Percentiles rank a stretch among this genome's conserved stretches.
These are phyloP conservation scores for Dreissena polymorpha DNA, from an alignment of 1,140 invertebrate genomes.

Conservation along the genomic window DNA sequence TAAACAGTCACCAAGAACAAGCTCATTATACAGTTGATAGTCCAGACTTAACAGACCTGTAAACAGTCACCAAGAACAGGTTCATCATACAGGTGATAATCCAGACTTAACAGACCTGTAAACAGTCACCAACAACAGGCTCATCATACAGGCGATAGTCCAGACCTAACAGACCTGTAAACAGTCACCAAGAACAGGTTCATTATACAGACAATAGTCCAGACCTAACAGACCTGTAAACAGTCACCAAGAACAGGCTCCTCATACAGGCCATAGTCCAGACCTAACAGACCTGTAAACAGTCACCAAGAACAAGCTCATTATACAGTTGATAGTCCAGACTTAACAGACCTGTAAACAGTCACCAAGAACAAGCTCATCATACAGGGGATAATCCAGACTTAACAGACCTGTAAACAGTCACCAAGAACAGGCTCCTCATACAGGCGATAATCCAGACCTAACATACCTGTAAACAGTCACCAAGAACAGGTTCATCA, in stretches of 20 bases:
- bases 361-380: slow-evolving; percentile 91
- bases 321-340: slow-evolving; percentile 88
- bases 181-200: slow-evolving; percentile 94
- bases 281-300: slow-evolving; percentile 76
- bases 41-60: slow-evolving; percentile 79
- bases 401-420: slow-evolving; percentile 81
- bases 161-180: slow-evolving; percentile 58
- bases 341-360: slow-evolving; percentile 81
- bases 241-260: slow-evolving; percentile 94
- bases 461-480: slow-evolving; percentile 82
- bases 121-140: slow-evolving; percentile 94
- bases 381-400: slow-evolving; percentile 87
- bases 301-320: slow-evolving; percentile 92
- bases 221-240: slow-evolving; percentile 59
- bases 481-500: slow-evolving; percentile 91
- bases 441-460: slow-evolving; percentile 87
- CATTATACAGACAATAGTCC: slow-evolving; percentile 89
- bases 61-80: slow-evolving; percentile 94
- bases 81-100: slow-evolving; percentile 89
- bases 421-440: slow-evolving; percentile 92
- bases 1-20: slow-evolving; percentile 92
- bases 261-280: slow-evolving; percentile 88
- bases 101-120: slow-evolving; percentile 72
- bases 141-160: slow-evolving; percentile 90
- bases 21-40: slow-evolving; percentile 88